These are phyloP conservation scores for Stegodyphus dumicola DNA, from an alignment of 1,140 invertebrate species.

Conservation along the genomic window DNA sequence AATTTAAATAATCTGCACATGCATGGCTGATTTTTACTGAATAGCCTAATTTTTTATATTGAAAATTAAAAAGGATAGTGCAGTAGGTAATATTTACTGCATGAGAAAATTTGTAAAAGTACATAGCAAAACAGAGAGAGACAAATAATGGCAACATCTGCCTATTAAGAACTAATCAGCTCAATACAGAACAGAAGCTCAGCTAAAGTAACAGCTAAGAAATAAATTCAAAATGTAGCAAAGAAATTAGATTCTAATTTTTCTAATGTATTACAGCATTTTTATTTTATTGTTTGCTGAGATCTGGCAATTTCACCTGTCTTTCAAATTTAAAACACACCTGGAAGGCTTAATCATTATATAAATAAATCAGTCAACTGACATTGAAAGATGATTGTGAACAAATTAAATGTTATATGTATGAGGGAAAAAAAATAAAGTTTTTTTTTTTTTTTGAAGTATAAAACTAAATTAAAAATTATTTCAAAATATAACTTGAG, in stretches of 20 bases:
- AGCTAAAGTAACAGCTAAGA: constrained; percentile 6
- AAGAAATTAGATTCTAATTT: constrained; percentile 43
- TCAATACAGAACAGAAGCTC: constrained; percentile 33
- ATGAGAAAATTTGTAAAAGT: constrained; percentile 9
- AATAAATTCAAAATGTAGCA: constrained; percentile 47
- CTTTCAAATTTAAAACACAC: constrained; percentile 9
- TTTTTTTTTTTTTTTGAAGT: not conserved
- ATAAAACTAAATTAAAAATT: not conserved
- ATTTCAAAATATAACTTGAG: not conserved
- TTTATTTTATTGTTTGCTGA: not conserved
- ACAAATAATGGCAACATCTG: constrained; percentile 28
- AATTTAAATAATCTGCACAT: constrained; percentile 33
- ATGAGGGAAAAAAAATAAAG: not conserved
- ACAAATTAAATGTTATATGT: not conserved
- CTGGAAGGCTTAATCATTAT: not conserved
- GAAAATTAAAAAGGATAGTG: not conserved
- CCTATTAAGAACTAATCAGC: not conserved
- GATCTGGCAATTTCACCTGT: constrained; percentile 61
- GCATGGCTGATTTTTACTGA: constrained; percentile 15
- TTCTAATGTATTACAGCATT: constrained; percentile 61
- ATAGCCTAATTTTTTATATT: not conserved
- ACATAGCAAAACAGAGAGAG: constrained; percentile 34
- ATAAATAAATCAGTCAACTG: constrained; percentile 55
- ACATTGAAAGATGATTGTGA: constrained; percentile 20
- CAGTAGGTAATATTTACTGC: not conserved